These are phyloP conservation scores for Melipona bicolor DNA, from an alignment of 2,888 invertebrate genomes.

Conservation along the genomic window DNA sequence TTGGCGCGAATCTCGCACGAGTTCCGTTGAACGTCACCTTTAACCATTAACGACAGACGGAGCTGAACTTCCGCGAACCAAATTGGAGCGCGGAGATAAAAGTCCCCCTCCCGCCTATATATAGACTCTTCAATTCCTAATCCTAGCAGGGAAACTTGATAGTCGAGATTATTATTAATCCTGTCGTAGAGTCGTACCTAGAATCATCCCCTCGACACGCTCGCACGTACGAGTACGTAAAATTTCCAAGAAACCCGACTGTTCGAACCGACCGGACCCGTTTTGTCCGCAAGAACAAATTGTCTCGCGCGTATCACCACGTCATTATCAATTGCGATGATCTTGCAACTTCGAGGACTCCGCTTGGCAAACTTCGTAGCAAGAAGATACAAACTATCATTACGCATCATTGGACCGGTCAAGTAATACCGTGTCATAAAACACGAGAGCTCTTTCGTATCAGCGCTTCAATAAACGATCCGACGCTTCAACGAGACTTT, in stretches of 20 bases:
- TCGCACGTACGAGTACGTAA: background rate
- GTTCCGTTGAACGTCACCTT: constrained; percentile 56
- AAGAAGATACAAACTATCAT: constrained; percentile 11
- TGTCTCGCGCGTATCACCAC: background rate
- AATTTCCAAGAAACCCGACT: background rate
- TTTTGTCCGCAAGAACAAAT: background rate
- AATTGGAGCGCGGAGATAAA: constrained; percentile 43
- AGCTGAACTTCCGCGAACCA: constrained; percentile 48
- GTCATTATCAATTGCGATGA: background rate
- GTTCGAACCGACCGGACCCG: background rate
- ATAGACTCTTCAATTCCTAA: constrained; percentile 23
- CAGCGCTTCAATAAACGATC: constrained; percentile 7
- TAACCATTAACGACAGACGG: constrained; percentile 47
- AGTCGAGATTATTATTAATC: constrained; percentile 47
- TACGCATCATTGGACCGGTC: background rate
- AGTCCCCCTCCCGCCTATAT: constrained; percentile 10
- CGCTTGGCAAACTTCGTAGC: constrained; percentile 11
- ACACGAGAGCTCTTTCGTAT: background rate
- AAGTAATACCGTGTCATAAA: constrained; percentile 16
- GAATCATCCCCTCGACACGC: background rate
- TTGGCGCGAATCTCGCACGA: constrained; percentile 58
- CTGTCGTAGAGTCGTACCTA: background rate
- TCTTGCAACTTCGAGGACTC: background rate
- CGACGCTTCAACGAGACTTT: background rate
- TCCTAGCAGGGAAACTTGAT: constrained; percentile 45